These are phyloP conservation scores for Sinodicranocentrus sp. DNA, from an alignment of 2,888 invertebrate genomes.

Conservation along the genomic window DNA sequence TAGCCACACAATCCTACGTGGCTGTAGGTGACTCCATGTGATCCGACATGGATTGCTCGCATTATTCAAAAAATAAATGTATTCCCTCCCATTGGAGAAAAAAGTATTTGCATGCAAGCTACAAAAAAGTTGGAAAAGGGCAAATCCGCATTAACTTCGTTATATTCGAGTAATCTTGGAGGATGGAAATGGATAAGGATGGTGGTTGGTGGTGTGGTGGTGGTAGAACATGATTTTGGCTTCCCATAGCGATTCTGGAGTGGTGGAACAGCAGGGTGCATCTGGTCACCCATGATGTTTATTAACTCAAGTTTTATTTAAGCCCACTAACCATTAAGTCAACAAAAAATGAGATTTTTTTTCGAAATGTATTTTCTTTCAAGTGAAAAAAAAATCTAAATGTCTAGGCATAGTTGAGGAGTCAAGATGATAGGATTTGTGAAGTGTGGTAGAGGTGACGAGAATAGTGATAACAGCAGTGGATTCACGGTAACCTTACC, in stretches of 20 bases:
- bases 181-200: constrained; percentile 29
- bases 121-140: background rate
- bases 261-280: constrained; percentile 75
- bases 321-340: constrained; percentile 64
- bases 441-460: constrained; percentile 25
- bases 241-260: constrained; percentile 73
- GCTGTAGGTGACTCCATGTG: background rate
- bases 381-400: constrained; percentile 41
- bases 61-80: background rate
- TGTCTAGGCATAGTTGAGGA: background rate
- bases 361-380: constrained; percentile 14
- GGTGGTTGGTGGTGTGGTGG: constrained; percentile 37
- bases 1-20: background rate
- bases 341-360: constrained; percentile 48
- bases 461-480: background rate
- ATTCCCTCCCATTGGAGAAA: constrained; percentile 1
- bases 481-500: too few relatives aligned
- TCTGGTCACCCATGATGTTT: constrained; percentile 72
- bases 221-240: constrained; percentile 62
- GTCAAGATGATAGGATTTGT: background rate
- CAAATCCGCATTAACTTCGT: constrained; percentile 8
- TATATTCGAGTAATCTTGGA: constrained; percentile 3
- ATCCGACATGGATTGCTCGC: background rate
- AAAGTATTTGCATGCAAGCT: background rate
- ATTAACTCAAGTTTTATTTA: constrained; percentile 65